A percentile compares a stretch with the other conserved stretches of the same genome.
phyloP scores from a whole-genome alignment of 2,888 invertebrate species.

The Drosophila algonquin region DNA sequence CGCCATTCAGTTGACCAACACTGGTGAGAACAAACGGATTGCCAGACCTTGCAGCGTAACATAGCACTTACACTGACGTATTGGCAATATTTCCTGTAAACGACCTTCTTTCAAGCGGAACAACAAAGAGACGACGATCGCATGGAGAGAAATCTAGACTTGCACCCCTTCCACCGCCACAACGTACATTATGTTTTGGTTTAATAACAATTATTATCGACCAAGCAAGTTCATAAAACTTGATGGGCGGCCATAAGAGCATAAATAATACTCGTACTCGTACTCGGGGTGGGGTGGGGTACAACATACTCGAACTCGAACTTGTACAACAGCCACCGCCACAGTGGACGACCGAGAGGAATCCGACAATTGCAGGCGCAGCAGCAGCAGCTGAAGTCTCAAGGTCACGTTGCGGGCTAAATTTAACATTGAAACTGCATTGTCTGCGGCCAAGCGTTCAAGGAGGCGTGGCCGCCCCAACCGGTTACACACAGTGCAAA shows the following conservation, averaged over 20 bases:
- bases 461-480: slow-evolving; percentile 30
- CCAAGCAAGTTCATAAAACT: slow-evolving; percentile 54
- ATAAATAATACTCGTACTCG: slow-evolving; percentile 45
- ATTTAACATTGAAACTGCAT: slow-evolving; percentile 56
- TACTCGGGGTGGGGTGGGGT: no score
- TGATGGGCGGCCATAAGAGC: slow-evolving; percentile 43
- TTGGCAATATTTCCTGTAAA: background rate
- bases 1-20: background rate
- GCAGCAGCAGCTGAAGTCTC: slow-evolving; percentile 37
- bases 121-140: slow-evolving; percentile 4
- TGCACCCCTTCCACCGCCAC: background rate
- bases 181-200: slow-evolving; percentile 22
- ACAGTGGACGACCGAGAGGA: slow-evolving; percentile 19
- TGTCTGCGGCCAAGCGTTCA: slow-evolving; percentile 10
- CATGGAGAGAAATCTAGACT: slow-evolving; percentile 34
- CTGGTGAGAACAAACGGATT: background rate
- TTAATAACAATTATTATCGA: slow-evolving; percentile 59
- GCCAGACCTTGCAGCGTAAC: no score
- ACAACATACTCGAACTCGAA: slow-evolving; percentile 22
- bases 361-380: slow-evolving; percentile 37
- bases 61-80: no score
- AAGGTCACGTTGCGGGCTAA: slow-evolving; percentile 58
- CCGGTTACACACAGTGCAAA: slow-evolving; percentile 50
- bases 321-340: slow-evolving; percentile 14
- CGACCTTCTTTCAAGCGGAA: background rate